Evolutionary conservation across 2,888 invertebrate genomes (phyloP).

Genomic region (Hemaris fuciformis): DNA sequence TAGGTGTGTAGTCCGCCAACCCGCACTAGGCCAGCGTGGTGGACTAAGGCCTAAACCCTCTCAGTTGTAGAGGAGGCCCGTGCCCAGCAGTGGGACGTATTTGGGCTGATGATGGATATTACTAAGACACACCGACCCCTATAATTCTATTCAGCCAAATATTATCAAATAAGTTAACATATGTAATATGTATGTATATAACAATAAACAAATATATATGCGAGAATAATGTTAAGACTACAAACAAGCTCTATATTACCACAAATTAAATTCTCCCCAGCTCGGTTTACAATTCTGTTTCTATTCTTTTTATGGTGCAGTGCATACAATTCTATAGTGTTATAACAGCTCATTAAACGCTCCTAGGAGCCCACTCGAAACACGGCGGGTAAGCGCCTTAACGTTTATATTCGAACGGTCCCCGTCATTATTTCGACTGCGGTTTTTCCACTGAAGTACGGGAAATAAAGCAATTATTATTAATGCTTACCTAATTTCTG

Average conservation of each 20-base stretch:
- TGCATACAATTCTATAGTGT: constrained; percentile 18
- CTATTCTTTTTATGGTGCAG: constrained; percentile 16
- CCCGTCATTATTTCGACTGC: neutral
- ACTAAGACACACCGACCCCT: too few relatives aligned
- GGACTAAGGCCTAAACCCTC: too few relatives aligned
- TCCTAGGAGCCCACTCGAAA: constrained; percentile 20
- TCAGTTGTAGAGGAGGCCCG: too few relatives aligned
- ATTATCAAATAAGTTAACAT: too few relatives aligned
- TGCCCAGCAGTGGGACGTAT: too few relatives aligned
- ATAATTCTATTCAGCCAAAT: too few relatives aligned
- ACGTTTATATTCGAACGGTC: neutral
- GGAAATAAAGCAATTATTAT: neutral
- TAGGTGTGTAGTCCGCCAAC: too few relatives aligned
- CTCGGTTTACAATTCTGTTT: neutral
- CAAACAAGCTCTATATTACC: neutral
- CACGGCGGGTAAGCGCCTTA: constrained; percentile 28
- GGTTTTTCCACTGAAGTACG: neutral
- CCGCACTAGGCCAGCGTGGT: too few relatives aligned
- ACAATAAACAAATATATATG: too few relatives aligned
- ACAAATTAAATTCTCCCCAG: neutral
- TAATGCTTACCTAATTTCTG: neutral
- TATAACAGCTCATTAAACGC: constrained; percentile 22
- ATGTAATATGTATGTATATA: too few relatives aligned
- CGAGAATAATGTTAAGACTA: neutral
- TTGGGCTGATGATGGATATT: too few relatives aligned